Percentiles rank a stretch among this genome's conserved stretches.
These are phyloP conservation scores for Sycophila texana DNA, from an alignment of 2,888 invertebrate species.

Conservation along the genomic window DNA sequence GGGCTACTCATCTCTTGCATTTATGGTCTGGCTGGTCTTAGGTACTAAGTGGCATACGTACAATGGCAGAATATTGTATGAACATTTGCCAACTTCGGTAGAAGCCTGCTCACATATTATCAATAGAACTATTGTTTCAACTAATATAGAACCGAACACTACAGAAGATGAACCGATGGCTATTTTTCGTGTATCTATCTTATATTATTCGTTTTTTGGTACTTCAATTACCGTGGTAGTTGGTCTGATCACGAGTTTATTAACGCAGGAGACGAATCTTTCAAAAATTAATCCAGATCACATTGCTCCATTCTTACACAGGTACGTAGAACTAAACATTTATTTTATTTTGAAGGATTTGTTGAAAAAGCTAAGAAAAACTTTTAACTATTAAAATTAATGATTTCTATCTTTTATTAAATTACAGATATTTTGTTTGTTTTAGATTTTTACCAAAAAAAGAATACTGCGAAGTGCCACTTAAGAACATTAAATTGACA, in stretches of 20 bases:
- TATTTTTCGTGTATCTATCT: slow-evolving; percentile 82
- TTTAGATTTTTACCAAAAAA: neutral
- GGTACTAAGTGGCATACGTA: slow-evolving; percentile 66
- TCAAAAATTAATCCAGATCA: slow-evolving; percentile 79
- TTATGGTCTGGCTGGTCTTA: slow-evolving; percentile 66
- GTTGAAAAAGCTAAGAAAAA: neutral
- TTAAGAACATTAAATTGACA: neutral
- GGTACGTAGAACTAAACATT: slow-evolving; percentile 61
- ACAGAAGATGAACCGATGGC: slow-evolving; percentile 72
- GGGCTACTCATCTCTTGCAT: slow-evolving; percentile 65
- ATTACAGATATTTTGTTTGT: neutral
- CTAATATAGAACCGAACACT: neutral
- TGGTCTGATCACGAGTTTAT: slow-evolving; percentile 80
- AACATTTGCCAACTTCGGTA: slow-evolving; percentile 60
- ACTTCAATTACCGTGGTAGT: slow-evolving; percentile 79
- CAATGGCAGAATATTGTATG: slow-evolving; percentile 59
- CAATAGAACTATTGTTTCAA: slow-evolving; percentile 57
- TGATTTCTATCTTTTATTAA: neutral
- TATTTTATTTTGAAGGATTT: neutral
- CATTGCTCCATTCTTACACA: slow-evolving; percentile 78
- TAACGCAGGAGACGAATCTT: slow-evolving; percentile 78
- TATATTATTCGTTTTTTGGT: slow-evolving; percentile 83
- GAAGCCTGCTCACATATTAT: slow-evolving; percentile 60
- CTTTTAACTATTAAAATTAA: neutral
- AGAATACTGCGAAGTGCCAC: neutral